These are phyloP conservation scores for Eufriesea mexicana DNA, from an alignment of 1,140 invertebrate genomes.

Conservation along the genomic window DNA sequence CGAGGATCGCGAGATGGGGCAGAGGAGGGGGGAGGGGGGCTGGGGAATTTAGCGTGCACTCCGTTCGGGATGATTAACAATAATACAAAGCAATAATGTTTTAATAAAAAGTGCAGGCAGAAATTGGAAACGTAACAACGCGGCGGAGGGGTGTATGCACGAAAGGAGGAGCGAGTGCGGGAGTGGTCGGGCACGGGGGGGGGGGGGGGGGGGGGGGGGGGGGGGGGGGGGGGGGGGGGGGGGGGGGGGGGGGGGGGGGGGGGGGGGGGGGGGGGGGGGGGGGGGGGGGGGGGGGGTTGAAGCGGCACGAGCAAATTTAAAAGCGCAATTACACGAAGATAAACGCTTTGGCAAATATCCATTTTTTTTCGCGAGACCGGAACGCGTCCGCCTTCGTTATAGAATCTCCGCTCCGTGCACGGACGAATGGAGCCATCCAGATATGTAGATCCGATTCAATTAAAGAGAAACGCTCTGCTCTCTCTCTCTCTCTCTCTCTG, in stretches of 20 bases:
- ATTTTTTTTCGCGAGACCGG: conserved; percentile 29
- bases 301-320: conserved; percentile 40
- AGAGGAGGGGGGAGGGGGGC: no score
- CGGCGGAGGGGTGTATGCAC: neutral
- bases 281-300: neutral
- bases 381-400: conserved; percentile 35
- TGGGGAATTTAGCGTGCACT: neutral
- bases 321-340: conserved; percentile 47
- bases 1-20: neutral
- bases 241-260: neutral
- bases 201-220: no score
- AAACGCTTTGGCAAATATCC: conserved; percentile 47
- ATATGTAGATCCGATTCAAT: conserved; percentile 55
- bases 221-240: neutral
- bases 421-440: conserved; percentile 49
- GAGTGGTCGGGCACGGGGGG: no score
- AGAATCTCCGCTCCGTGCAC: conserved; percentile 29
- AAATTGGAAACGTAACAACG: conserved; percentile 43
- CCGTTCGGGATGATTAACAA: conserved; percentile 29
- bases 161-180: no score
- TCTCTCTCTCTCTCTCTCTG: neutral
- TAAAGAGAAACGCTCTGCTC: conserved; percentile 43
- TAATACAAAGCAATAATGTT: conserved; percentile 37
- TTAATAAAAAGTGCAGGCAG: conserved; percentile 27
- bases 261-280: neutral